These are phyloP conservation scores for Pomatostomus ruficeps DNA, from an alignment of 2,113 vertebrate genomes.

Conservation along the genomic window DNA sequence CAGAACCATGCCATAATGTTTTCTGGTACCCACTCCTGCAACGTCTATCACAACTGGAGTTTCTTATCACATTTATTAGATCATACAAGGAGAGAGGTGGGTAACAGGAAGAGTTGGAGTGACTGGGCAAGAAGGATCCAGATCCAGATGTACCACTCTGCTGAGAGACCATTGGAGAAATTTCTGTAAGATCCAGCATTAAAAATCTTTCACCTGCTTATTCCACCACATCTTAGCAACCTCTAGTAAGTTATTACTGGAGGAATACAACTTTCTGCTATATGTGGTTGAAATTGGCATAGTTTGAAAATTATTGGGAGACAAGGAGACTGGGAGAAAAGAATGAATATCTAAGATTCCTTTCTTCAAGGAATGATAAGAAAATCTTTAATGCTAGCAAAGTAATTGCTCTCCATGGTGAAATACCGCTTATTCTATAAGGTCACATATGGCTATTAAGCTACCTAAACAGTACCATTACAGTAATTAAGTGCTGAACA, in stretches of 20 bases:
- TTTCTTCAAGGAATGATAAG: neutral
- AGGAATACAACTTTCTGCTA: neutral
- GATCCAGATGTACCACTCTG: rapidly evolving
- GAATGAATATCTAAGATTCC: neutral
- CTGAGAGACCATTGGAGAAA: neutral
- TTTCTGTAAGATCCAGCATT: neutral
- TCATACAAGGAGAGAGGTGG: neutral
- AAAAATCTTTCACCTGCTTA: neutral
- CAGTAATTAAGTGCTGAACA: neutral
- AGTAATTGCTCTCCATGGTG: neutral
- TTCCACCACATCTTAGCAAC: neutral
- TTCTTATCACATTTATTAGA: neutral
- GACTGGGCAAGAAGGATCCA: neutral
- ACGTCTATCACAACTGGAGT: neutral
- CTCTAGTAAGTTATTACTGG: neutral
- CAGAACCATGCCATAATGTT: neutral
- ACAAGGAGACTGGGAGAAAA: neutral
- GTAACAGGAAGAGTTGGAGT: neutral
- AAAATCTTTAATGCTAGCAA: neutral
- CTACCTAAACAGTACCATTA: neutral
- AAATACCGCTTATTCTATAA: neutral
- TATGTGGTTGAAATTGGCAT: neutral
- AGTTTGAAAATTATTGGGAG: neutral
- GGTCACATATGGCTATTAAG: neutral
- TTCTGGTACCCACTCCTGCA: neutral